Evolutionary conservation across 1,140 invertebrate species (phyloP).

Genomic region (Meloidogyne chitwoodi): DNA sequence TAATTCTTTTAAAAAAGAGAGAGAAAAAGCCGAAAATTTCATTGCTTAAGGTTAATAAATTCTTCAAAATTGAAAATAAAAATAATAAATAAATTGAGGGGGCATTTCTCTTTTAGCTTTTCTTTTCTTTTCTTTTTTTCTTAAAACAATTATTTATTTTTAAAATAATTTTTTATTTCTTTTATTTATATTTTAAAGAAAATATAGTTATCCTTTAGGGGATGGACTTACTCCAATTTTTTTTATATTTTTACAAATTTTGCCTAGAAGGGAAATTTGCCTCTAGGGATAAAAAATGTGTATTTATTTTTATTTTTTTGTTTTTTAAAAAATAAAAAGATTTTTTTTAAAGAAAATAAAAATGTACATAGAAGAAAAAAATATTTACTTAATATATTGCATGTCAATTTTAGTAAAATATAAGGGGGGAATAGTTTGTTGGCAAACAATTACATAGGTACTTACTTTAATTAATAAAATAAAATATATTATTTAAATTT

Average conservation of each 20-base stretch:
- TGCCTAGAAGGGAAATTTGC: neutral
- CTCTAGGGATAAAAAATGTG: neutral
- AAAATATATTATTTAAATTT: too few species aligned
- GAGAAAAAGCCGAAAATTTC: too few species aligned
- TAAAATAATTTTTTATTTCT: neutral
- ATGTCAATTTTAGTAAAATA: neutral
- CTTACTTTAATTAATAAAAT: neutral
- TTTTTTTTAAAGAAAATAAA: neutral
- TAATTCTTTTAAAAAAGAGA: too few species aligned
- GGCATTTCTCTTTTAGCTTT: too few species aligned
- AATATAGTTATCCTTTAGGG: neutral
- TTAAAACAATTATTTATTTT: neutral
- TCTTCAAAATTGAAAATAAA: neutral
- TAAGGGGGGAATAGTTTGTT: too few species aligned
- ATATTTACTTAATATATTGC: neutral
- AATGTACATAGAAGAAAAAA: neutral
- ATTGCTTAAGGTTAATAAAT: neutral
- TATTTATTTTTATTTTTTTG: neutral
- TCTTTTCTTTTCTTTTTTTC: too few species aligned
- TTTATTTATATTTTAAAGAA: neutral
- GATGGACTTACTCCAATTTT: neutral
- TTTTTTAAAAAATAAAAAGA: neutral
- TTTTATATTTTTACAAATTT: neutral
- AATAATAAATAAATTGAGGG: neutral
- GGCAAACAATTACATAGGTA: neutral